Percentiles rank a stretch among this genome's conserved stretches.
Conservation (phyloP, 2,113 vertebrate species). For the Saccopteryx bilineata region DNA sequence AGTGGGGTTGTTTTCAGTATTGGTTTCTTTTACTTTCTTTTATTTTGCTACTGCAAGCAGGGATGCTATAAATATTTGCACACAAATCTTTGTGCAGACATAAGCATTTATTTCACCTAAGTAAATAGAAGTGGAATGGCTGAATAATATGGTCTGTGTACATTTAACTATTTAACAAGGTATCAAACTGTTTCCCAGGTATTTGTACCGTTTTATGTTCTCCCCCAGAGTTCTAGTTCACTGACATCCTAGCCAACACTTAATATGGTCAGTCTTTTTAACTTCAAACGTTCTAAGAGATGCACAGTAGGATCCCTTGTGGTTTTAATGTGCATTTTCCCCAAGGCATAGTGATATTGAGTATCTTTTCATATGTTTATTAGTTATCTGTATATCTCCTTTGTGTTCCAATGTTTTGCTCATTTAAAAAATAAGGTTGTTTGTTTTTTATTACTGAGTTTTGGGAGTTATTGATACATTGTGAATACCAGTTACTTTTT, state of each 20-base stretch:
- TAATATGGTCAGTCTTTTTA: not conserved
- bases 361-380: not conserved
- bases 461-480: not conserved
- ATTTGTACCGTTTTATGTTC: not conserved
- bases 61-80: not conserved
- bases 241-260: not conserved
- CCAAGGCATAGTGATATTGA: not conserved
- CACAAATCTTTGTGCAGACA: not conserved
- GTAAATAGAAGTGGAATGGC: not conserved
- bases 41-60: not conserved
- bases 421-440: not conserved
- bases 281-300: not conserved
- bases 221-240: not conserved
- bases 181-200: not conserved
- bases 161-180: not conserved
- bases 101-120: not conserved
- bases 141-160: not conserved
- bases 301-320: not conserved
- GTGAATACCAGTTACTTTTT: not conserved
- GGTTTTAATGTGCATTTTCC: not conserved
- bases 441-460: not conserved
- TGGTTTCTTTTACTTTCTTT: not conserved
- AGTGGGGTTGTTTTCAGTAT: not conserved
- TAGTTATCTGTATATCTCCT: not conserved
- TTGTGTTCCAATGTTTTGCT: not conserved